Base-by-base conservation (phyloP, 2,113 vertebrate genomes). In the Dolichotis patagonum region DNA sequence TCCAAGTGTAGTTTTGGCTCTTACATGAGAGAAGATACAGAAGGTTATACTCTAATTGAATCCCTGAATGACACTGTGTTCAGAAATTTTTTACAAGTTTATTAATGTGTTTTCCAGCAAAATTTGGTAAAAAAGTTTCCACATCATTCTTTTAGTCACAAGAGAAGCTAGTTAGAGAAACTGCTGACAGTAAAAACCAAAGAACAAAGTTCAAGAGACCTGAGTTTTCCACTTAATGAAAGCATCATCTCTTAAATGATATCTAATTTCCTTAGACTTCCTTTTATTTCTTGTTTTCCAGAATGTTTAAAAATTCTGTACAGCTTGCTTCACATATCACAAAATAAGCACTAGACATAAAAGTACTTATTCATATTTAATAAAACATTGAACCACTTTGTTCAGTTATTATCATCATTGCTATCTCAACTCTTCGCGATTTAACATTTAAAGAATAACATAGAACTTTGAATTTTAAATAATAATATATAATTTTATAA, bases 91-190 rank as follows among this genome's bases (percentile, higher is more conserved):
- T 94, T 96, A 95, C 10, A 71, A 67, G 49, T 65, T 67, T 32
- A 43, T 89, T 89, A 96, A 98, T 96, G 56, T 17, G 49, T 88
- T 97, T 97, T 94, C 94, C 93, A 96, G 93, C 83, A 85, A 67
- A 22, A 4, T 32, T 85, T 90, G 41, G 91, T 85, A 49, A 95
- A 96, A 49, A 88, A 43, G 60, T 94, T 20, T 95, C 81, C 62
- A 87, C 30, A 80, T 67, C 67, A 96, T 94, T 93, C n/a, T 94
- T 86, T 83, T 58, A 71, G 60, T 94, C 49, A 96, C 58, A 93
- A 81, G 92, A 95, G 90, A 88, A 94, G 58, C 75, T 77, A 93
- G 63, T 67, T 94, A 88, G 93, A 75, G 89, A 91, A 95, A 89
- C n/a, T 87, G 62, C 84, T 96, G 86, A 91, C 87, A 89, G 60